Evolutionary conservation across 1,140 invertebrate species (phyloP).

Genomic region (Tribolium castaneum): DNA sequence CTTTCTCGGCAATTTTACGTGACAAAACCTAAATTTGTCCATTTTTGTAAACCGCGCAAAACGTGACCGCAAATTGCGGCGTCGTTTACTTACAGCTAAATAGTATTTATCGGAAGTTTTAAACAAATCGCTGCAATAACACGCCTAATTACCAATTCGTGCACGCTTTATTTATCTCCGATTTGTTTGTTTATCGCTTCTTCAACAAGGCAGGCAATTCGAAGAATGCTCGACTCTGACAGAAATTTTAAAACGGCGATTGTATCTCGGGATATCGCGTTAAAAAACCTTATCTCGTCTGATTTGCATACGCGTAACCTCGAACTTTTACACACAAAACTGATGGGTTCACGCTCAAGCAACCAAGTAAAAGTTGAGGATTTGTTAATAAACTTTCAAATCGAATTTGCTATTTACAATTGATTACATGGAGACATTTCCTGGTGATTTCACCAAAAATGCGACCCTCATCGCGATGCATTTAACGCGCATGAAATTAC

Average conservation of each 20-base stretch:
- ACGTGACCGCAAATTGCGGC: neutral
- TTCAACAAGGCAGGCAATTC: neutral
- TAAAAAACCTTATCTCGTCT: neutral
- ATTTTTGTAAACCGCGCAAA: neutral
- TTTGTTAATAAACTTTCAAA: conserved; percentile 19
- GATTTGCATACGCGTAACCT: too few species aligned
- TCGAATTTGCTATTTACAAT: conserved; percentile 11
- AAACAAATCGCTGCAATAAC: too few species aligned
- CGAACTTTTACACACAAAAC: neutral
- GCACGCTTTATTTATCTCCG: neutral
- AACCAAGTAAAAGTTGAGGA: conserved; percentile 16
- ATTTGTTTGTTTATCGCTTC: neutral
- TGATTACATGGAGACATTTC: neutral
- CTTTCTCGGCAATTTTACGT: neutral
- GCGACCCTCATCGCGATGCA: neutral
- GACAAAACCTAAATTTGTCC: neutral
- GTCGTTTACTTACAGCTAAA: neutral
- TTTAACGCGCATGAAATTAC: conserved; percentile 27
- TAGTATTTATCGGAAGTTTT: too few species aligned
- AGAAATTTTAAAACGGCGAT: too few species aligned
- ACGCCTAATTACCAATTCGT: too few species aligned
- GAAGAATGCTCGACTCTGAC: neutral
- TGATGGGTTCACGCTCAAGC: neutral
- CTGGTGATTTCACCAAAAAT: conserved; percentile 11
- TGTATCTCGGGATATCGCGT: neutral